phyloP scores from a whole-genome alignment of 2,113 vertebrate genomes.

The Emydura subglobosa region DNA sequence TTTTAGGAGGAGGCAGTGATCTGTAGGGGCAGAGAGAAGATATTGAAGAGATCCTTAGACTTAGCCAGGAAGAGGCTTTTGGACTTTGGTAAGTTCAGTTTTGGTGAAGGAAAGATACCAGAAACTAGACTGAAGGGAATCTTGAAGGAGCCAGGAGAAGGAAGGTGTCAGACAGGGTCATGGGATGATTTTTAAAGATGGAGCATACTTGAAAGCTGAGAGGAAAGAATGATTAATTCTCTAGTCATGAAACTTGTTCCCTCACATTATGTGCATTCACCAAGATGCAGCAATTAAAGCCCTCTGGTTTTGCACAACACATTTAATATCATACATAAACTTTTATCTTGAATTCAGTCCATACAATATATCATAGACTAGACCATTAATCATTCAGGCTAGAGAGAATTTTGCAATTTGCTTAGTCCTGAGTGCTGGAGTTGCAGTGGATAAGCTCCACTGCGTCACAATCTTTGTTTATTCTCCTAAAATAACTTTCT shows the following conservation, averaged over 20 bases:
- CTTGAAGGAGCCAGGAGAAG: neutral
- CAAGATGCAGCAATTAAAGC: neutral
- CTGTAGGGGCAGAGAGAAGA: neutral
- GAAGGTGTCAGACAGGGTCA: neutral
- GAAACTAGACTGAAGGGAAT: neutral
- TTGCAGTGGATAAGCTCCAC: neutral
- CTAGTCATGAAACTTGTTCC: neutral
- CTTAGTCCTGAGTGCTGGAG: neutral
- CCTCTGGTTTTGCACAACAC: neutral
- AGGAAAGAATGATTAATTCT: neutral
- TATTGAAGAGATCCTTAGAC: neutral
- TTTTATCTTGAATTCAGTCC: neutral
- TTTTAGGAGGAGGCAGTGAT: neutral
- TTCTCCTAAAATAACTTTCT: neutral
- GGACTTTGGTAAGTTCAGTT: neutral
- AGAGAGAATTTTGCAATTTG: neutral
- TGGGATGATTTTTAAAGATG: slow-evolving; percentile 13
- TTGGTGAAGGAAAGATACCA: neutral
- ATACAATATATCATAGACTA: neutral
- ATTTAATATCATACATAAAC: neutral
- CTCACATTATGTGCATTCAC: neutral
- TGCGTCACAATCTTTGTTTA: neutral
- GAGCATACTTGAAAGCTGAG: neutral
- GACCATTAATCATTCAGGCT: neutral
- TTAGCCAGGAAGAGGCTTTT: neutral